Percentiles rank a stretch among this genome's conserved stretches.
These are phyloP conservation scores for Euzophera pinguis DNA, from an alignment of 2,888 invertebrate genomes.

Conservation along the genomic window DNA sequence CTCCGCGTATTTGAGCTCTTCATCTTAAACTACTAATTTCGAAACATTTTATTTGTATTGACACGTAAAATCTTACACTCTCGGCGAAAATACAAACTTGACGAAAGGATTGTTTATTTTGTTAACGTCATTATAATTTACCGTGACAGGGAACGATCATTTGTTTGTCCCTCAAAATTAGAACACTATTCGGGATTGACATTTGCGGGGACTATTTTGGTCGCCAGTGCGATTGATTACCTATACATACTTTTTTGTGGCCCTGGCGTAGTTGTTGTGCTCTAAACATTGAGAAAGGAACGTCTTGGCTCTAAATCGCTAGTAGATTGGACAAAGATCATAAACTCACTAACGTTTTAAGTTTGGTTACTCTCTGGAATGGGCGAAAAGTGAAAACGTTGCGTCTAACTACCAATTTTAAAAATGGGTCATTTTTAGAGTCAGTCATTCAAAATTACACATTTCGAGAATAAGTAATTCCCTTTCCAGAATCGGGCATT, in stretches of 20 bases:
- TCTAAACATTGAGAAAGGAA: neutral
- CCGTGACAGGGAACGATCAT: conserved; percentile 42
- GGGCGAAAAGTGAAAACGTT: too few relatives aligned
- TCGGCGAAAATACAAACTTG: conserved; percentile 25
- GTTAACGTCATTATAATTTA: conserved; percentile 54
- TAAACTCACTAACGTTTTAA: too few relatives aligned
- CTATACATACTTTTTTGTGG: conserved; percentile 6
- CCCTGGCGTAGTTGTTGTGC: too few relatives aligned
- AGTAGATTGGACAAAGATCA: too few relatives aligned
- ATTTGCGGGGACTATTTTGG: conserved; percentile 59
- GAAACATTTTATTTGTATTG: conserved; percentile 47
- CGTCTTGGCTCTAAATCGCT: too few relatives aligned
- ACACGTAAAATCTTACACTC: conserved; percentile 16
- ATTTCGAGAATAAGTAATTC: too few relatives aligned
- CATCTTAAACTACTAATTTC: conserved; percentile 47
- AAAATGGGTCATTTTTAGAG: too few relatives aligned
- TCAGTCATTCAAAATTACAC: too few relatives aligned
- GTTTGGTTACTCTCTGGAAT: too few relatives aligned
- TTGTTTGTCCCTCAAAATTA: conserved; percentile 67
- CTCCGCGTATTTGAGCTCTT: conserved; percentile 53
- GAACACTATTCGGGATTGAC: conserved; percentile 52
- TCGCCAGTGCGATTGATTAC: conserved; percentile 23
- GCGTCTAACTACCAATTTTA: too few relatives aligned
- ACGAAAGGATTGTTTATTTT: conserved; percentile 36
- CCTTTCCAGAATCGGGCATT: too few relatives aligned